Evolutionary conservation across 1,140 invertebrate genomes (phyloP).

Genomic region (Drosophila repleta): DNA sequence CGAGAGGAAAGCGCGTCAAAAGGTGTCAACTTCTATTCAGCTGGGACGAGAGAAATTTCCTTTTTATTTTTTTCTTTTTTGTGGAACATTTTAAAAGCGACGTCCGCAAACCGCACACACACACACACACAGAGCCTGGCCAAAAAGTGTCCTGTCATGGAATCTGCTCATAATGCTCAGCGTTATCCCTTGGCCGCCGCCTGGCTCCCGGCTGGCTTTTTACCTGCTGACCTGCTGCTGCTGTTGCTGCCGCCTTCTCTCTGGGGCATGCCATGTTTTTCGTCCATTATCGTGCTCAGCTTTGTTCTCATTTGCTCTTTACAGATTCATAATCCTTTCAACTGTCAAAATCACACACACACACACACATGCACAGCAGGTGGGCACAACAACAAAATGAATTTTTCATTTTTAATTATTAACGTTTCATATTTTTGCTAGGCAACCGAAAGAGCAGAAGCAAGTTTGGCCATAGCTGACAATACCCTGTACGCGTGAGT

Average conservation of each 20-base stretch:
- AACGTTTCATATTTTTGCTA: slow-evolving; percentile 52
- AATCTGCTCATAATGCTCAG: slow-evolving; percentile 4
- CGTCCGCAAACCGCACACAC: slow-evolving; percentile 47
- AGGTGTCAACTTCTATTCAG: slow-evolving; percentile 29
- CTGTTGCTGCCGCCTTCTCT: neutral
- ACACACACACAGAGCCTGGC: slow-evolving; percentile 50
- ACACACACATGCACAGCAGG: slow-evolving; percentile 18
- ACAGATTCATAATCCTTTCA: slow-evolving; percentile 64
- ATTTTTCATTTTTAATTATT: slow-evolving; percentile 70
- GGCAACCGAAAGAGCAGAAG: slow-evolving; percentile 46
- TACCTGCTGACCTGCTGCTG: neutral
- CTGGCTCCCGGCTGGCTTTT: neutral
- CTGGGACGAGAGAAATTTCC: slow-evolving; percentile 38
- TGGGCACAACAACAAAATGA: slow-evolving; percentile 13
- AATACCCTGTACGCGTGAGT: neutral
- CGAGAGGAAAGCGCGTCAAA: neutral
- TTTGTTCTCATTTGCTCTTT: slow-evolving; percentile 29
- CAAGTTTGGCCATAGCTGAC: neutral
- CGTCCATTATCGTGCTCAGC: slow-evolving; percentile 23
- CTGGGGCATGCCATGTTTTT: slow-evolving; percentile 31
- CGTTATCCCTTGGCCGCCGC: neutral
- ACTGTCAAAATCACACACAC: slow-evolving; percentile 44
- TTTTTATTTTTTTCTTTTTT: too few relatives aligned
- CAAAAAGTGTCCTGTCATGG: slow-evolving; percentile 61
- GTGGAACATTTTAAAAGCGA: slow-evolving; percentile 58